Evolutionary conservation across 1,140 invertebrate genomes (phyloP).

Genomic region (Myzus persicae): DNA sequence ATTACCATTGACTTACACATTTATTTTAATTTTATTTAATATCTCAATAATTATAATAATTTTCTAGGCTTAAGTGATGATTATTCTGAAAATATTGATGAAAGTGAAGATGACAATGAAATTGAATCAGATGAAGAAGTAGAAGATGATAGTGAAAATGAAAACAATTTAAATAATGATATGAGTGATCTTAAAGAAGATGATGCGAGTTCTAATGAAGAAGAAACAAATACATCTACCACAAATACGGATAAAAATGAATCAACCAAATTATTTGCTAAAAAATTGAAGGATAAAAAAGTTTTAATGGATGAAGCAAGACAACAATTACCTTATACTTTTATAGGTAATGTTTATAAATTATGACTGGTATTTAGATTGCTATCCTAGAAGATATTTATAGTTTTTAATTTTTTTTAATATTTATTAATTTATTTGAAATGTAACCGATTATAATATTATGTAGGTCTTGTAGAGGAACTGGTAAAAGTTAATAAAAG

Average conservation of each 20-base stretch:
- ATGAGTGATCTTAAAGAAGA: slow-evolving; percentile 58
- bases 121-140: slow-evolving; percentile 63
- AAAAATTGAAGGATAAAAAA: slow-evolving; percentile 66
- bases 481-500: background rate
- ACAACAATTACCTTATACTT: slow-evolving; percentile 77
- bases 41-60: background rate
- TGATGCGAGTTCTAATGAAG: slow-evolving; percentile 62
- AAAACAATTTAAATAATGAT: slow-evolving; percentile 61
- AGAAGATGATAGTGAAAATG: slow-evolving; percentile 62
- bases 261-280: slow-evolving; percentile 38
- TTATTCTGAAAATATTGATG: slow-evolving; percentile 42
- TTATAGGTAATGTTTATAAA: slow-evolving; percentile 64
- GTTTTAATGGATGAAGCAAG: slow-evolving; percentile 70
- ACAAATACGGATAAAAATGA: slow-evolving; percentile 18
- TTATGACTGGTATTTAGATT: background rate
- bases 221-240: slow-evolving; percentile 51
- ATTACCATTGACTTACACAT: background rate
- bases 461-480: background rate
- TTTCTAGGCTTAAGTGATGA: slow-evolving; percentile 60
- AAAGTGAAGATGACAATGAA: slow-evolving; percentile 61
- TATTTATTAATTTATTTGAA: background rate
- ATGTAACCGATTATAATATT: background rate
- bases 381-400: background rate
- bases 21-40: background rate
- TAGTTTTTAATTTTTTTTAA: background rate